Evolutionary conservation across 2,888 invertebrate genomes (phyloP), one percentile per base, ranked within the genome.

Genomic region (Acanthoscelides obtectus): DNA sequence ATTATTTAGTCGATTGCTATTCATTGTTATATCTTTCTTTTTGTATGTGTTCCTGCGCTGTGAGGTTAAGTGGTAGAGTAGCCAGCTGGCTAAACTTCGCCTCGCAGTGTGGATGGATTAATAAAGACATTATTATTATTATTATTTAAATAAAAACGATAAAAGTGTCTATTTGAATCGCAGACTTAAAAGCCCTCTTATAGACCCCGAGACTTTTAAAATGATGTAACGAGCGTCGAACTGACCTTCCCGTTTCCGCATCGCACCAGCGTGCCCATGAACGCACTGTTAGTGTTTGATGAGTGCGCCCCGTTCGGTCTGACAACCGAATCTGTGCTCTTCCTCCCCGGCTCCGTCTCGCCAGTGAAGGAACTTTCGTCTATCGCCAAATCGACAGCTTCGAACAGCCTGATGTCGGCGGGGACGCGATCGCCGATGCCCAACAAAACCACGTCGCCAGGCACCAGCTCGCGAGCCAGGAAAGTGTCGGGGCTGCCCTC

Each of bases 321-420:
- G 68, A 82, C 75, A 70, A 93, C 86, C 4, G 92, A 89, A 66
- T 89, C 88, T 0, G 92, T 91, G 72, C 88, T 91, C 86, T 97
- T 97, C 64, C 87, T 87, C 0, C 95, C 93, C 20, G 99, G 98
- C 83, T 98, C 97, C 0, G 98, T 98, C 87, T 99, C 99, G 3
- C 99, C 99, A 0, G 99, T 99, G 85, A 99, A 98, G 77, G 97
- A 97, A 70, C 98, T 98, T 87, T 99, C 99, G 85, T 99, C 99
- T 68, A 99, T 93, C 2, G 95, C 93, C 76, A 99, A 88, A 86
- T 98, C 98, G 19, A 93, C 91, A 0, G 96, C 91, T 84, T 98
- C 97, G 84, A 94, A 94, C n/a, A 99, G 89, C 63, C 99, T 89
- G 63, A 99, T 87, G 87, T 99, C 99, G 0, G 99, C 99, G 5